These are phyloP conservation scores for Sanderia malayensis DNA, from an alignment of 30 jellyfish, hydroid and myxozoan species.

Conservation along the genomic window DNA sequence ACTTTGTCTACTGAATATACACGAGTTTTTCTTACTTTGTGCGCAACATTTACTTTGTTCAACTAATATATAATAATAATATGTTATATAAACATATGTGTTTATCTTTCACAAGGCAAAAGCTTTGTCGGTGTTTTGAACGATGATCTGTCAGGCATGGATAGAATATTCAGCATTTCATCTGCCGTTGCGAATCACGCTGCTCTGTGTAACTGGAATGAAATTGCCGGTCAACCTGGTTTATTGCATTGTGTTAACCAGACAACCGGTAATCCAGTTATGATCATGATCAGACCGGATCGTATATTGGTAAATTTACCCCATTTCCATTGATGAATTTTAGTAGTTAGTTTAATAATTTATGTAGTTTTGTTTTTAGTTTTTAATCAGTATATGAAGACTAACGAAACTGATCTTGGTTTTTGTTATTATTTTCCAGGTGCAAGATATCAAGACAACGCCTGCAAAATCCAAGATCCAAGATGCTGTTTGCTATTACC, in stretches of 20 bases:
- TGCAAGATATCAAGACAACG: slow-evolving; percentile 77
- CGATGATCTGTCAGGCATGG: slow-evolving; percentile 44
- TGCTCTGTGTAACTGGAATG: slow-evolving; percentile 79
- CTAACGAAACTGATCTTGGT: no score
- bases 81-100: no score
- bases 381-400: no score
- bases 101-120: no score
- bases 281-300: slow-evolving; percentile 77
- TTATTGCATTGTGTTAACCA: slow-evolving; percentile 79
- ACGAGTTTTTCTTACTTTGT: no score
- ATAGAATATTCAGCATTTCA: slow-evolving; percentile 38
- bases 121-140: slow-evolving; percentile 65
- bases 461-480: slow-evolving; percentile 65
- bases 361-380: no score
- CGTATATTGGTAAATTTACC: slow-evolving; percentile 54
- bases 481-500: slow-evolving; percentile 78
- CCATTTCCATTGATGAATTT: no score
- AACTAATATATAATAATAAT: no score
- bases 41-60: no score
- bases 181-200: slow-evolving; percentile 54
- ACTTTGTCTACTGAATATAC: no score
- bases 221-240: slow-evolving; percentile 86
- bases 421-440: slow-evolving; percentile 16
- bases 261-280: slow-evolving; percentile 74
- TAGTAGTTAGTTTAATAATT: no score